A percentile compares a stretch with the other conserved stretches of the same genome.
Conservation (phyloP, 1,140 invertebrate genomes). For the Paralvinella palmiformis region DNA sequence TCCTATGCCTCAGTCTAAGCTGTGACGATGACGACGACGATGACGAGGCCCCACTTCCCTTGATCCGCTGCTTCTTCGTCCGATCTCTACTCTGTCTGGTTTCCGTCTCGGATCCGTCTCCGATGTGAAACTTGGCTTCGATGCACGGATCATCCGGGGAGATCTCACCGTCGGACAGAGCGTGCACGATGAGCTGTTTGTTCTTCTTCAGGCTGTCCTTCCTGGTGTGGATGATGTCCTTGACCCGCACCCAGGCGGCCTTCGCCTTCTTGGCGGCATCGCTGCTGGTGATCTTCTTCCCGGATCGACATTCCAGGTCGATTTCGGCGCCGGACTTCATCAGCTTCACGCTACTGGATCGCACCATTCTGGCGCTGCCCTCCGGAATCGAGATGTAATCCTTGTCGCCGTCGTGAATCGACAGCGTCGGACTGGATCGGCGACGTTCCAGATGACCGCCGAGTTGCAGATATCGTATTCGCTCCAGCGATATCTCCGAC, state of each 20-base stretch:
- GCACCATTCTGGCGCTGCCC: no score
- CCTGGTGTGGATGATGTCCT: conserved; percentile 64
- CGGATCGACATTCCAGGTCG: no score
- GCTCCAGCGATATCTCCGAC: no score
- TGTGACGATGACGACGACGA: neutral
- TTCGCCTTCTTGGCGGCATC: neutral
- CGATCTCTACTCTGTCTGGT: neutral
- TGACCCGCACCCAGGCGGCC: conserved; percentile 61
- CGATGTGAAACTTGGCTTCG: neutral
- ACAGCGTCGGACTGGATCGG: neutral
- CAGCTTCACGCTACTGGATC: no score
- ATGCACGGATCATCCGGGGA: conserved; percentile 56
- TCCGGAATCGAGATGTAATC: no score
- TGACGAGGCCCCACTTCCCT: neutral
- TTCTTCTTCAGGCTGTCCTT: conserved; percentile 59
- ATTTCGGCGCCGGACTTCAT: no score
- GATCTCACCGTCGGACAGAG: conserved; percentile 38
- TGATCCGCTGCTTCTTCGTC: neutral
- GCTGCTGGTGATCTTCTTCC: no score
- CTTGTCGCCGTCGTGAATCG: no score
- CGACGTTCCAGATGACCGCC: neutral
- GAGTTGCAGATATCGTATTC: no score
- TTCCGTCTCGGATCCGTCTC: neutral
- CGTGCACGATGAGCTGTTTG: neutral
- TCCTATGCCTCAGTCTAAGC: neutral